Percentiles rank a stretch among this genome's conserved stretches.
These are phyloP conservation scores for Xestia rhomboidea DNA, from an alignment of 2,888 invertebrate genomes.

Conservation along the genomic window DNA sequence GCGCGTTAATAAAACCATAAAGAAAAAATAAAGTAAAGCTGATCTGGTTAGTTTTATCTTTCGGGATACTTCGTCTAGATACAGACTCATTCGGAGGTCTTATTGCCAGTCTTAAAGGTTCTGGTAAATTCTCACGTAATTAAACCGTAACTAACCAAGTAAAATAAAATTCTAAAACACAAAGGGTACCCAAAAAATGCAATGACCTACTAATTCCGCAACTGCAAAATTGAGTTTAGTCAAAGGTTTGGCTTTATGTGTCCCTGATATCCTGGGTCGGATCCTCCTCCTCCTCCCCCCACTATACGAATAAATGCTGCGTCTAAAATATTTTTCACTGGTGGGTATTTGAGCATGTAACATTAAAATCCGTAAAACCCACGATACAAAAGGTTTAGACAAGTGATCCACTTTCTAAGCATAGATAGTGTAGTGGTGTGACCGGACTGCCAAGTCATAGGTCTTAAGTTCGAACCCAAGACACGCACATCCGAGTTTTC, in stretches of 20 bases:
- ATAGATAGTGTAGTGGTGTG: too few relatives aligned
- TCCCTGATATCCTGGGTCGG: neutral
- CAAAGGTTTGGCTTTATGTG: conserved; percentile 16
- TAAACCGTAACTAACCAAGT: neutral
- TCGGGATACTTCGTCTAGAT: neutral
- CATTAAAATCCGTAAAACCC: too few relatives aligned
- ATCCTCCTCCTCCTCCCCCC: neutral
- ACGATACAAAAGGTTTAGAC: too few relatives aligned
- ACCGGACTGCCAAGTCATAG: too few relatives aligned
- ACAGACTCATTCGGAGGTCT: neutral
- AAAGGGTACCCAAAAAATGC: neutral
- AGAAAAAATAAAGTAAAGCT: neutral
- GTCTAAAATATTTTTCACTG: conserved; percentile 1
- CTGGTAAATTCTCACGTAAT: neutral
- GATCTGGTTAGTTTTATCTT: neutral
- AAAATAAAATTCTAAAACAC: neutral
- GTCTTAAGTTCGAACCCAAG: too few relatives aligned
- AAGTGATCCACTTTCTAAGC: too few relatives aligned
- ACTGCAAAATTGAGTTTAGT: neutral
- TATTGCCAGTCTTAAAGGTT: neutral
- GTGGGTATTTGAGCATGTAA: too few relatives aligned
- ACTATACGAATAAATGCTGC: conserved; percentile 1
- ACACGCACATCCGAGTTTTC: too few relatives aligned
- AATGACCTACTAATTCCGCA: neutral
- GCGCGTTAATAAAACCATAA: neutral